Evolutionary conservation across 2,888 invertebrate genomes (phyloP).

Genomic region (Clivina fossor): DNA sequence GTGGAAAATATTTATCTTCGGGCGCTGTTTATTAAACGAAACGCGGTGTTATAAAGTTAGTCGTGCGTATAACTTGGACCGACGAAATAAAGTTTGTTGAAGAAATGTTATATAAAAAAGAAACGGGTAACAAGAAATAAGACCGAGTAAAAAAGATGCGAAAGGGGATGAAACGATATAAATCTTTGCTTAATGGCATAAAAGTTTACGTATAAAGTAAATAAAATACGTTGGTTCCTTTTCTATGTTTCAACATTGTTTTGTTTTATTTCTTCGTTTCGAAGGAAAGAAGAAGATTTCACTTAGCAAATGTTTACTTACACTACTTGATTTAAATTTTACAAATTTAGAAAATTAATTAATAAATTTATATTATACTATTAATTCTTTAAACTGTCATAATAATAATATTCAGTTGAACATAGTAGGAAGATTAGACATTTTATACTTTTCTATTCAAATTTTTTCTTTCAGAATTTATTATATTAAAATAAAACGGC

Average conservation of each 20-base stretch:
- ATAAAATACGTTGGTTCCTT: constrained; percentile 9
- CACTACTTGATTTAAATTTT: too few relatives aligned
- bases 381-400: too few relatives aligned
- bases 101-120: too few relatives aligned
- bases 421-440: too few relatives aligned
- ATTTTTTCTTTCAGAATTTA: too few relatives aligned
- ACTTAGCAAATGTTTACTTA: too few relatives aligned
- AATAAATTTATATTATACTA: too few relatives aligned
- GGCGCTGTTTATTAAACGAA: constrained; percentile 9
- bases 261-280: neutral
- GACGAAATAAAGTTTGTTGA: constrained; percentile 8
- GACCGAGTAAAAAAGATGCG: constrained; percentile 6
- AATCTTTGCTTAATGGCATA: constrained; percentile 17
- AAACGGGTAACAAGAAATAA: too few relatives aligned
- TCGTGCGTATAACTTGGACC: constrained; percentile 14
- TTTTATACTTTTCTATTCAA: too few relatives aligned
- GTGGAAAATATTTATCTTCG: constrained; percentile 5
- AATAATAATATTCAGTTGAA: too few relatives aligned
- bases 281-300: neutral
- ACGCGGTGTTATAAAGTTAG: constrained; percentile 4
- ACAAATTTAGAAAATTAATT: too few relatives aligned
- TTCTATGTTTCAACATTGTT: constrained; percentile 4
- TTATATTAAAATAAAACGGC: too few relatives aligned
- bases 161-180: constrained; percentile 13
- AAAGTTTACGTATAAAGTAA: constrained; percentile 20